Evolutionary conservation across 2,888 invertebrate genomes (phyloP).

Genomic region (Cancer borealis): DNA sequence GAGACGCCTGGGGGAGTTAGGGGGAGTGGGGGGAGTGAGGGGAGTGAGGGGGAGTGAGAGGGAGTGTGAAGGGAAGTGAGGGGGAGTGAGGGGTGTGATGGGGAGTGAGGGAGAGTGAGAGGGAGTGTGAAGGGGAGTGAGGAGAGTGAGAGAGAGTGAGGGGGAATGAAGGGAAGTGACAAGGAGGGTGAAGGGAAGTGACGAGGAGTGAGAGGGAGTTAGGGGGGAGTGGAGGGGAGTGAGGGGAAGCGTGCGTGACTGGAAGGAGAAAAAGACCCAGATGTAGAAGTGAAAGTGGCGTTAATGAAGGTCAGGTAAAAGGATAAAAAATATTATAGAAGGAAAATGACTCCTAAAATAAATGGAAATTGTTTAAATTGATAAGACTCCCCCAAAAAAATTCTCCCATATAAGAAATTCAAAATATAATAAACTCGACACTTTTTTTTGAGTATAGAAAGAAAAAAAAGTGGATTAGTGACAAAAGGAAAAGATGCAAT

Average conservation of each 20-base stretch:
- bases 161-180: background rate
- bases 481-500: no score
- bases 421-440: no score
- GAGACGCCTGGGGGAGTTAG: background rate
- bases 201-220: background rate
- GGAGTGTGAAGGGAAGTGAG: constrained; percentile 15
- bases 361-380: no score
- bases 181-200: background rate
- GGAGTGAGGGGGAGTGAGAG: no score
- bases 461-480: no score
- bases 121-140: no score
- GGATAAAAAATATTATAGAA: background rate
- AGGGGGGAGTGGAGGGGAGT: background rate
- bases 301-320: background rate
- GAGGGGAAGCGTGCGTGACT: background rate
- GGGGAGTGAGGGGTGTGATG: background rate
- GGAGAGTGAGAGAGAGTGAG: constrained; percentile 15
- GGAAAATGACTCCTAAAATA: background rate
- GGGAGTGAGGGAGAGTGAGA: background rate
- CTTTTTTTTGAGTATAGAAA: no score
- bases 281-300: background rate
- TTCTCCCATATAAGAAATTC: no score
- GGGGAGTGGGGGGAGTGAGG: background rate
- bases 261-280: background rate
- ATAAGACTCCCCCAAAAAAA: no score